A percentile compares a stretch with the other conserved stretches of the same genome.
These are phyloP conservation scores for Metallyticus violacea DNA, from an alignment of 2,888 invertebrate genomes.

Conservation along the genomic window DNA sequence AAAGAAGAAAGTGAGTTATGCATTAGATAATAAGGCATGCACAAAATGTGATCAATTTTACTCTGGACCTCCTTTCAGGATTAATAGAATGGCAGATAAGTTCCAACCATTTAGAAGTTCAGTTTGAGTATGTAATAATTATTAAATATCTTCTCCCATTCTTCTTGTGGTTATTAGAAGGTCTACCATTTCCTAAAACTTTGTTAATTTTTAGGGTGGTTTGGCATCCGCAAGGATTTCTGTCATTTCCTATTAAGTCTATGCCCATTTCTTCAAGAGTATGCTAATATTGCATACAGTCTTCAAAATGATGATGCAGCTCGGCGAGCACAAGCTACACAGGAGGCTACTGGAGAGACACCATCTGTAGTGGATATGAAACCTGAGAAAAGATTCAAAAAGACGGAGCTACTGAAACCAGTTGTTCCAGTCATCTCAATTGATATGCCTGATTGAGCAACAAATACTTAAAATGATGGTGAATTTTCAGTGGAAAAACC, in stretches of 20 bases:
- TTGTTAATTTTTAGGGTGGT: constrained; percentile 81
- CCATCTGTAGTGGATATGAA: constrained; percentile 56
- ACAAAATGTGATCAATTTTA: too few species aligned
- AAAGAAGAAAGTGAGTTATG: too few species aligned
- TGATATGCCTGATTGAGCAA: constrained; percentile 82
- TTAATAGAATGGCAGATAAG: too few species aligned
- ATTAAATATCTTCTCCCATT: too few species aligned
- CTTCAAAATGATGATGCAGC: constrained; percentile 54
- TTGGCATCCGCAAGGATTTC: constrained; percentile 96
- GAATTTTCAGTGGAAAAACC: neutral
- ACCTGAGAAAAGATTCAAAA: constrained; percentile 65
- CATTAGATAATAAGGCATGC: too few species aligned
- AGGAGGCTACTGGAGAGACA: constrained; percentile 48
- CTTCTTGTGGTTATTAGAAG: too few species aligned
- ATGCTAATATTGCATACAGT: constrained; percentile 96
- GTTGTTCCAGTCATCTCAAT: constrained; percentile 87
- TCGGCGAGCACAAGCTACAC: constrained; percentile 38
- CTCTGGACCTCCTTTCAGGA: too few species aligned
- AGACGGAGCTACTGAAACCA: constrained; percentile 77
- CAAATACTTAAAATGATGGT: neutral
- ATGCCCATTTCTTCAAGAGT: constrained; percentile 94
- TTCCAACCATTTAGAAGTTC: too few species aligned
- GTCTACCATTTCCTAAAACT: constrained; percentile 3
- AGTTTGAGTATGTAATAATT: too few species aligned
- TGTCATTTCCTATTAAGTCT: constrained; percentile 93